Evolutionary conservation across 2,113 vertebrate genomes (phyloP).

Genomic region (Antennarius striatus): DNA sequence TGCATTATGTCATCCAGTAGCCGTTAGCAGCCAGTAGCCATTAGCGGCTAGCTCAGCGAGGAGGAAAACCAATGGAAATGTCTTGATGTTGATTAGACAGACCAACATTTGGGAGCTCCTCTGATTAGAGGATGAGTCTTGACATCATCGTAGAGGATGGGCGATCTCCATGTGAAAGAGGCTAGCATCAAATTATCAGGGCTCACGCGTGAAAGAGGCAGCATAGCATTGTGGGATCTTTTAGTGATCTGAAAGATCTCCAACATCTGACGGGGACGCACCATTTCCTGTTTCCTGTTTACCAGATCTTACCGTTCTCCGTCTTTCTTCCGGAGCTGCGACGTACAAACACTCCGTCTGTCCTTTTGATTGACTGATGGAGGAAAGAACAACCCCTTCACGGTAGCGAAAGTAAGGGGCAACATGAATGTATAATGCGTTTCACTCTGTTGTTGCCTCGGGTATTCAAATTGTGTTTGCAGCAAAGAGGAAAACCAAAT

Average conservation of each 20-base stretch:
- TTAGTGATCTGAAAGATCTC: slow-evolving; percentile 7
- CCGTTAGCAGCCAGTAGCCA: too few relatives aligned
- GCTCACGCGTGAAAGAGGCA: not conserved
- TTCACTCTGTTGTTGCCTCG: slow-evolving; percentile 41
- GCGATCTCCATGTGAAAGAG: too few relatives aligned
- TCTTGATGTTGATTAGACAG: too few relatives aligned
- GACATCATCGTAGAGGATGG: too few relatives aligned
- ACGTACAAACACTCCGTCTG: slow-evolving; percentile 27
- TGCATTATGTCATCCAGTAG: too few relatives aligned
- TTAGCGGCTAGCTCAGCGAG: too few relatives aligned
- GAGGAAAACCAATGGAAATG: too few relatives aligned
- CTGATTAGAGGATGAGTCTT: too few relatives aligned
- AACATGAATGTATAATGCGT: slow-evolving; percentile 64
- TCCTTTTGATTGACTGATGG: slow-evolving; percentile 61
- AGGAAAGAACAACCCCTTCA: slow-evolving; percentile 44
- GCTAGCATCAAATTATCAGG: too few relatives aligned
- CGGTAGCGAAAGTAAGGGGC: slow-evolving; percentile 37
- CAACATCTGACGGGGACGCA: not conserved
- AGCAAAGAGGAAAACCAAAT: slow-evolving; percentile 60
- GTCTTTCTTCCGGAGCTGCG: not conserved
- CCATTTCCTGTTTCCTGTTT: slow-evolving; percentile 1
- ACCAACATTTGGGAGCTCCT: too few relatives aligned
- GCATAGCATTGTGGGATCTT: not conserved
- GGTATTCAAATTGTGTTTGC: slow-evolving; percentile 71
- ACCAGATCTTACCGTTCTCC: slow-evolving; percentile 9